Evolutionary conservation across 2,113 vertebrate species (phyloP).

Genomic region (Trachemys scripta): DNA sequence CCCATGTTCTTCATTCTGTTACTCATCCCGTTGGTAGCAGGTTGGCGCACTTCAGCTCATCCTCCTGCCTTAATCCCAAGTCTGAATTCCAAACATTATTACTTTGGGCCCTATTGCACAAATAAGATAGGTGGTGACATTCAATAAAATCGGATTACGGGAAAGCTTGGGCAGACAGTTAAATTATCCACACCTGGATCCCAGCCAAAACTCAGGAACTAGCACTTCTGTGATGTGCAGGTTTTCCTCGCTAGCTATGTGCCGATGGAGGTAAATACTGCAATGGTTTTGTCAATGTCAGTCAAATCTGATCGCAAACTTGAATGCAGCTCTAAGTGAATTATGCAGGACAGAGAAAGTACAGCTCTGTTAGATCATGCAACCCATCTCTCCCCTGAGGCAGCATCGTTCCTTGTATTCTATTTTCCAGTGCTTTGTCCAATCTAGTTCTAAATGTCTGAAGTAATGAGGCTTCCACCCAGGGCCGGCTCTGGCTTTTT

Average conservation of each 20-base stretch:
- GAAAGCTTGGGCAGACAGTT: background rate
- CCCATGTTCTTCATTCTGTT: background rate
- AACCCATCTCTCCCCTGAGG: background rate
- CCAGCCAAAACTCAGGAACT: background rate
- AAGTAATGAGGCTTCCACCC: background rate
- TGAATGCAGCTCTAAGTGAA: background rate
- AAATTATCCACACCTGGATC: constrained; percentile 41
- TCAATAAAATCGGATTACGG: constrained; percentile 38
- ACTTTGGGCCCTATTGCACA: background rate
- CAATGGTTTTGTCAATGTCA: background rate
- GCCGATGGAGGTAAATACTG: constrained; percentile 23
- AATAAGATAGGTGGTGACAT: constrained; percentile 40
- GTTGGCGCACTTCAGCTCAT: accelerated
- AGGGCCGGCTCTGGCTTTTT: too few relatives aligned
- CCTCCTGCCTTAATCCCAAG: background rate
- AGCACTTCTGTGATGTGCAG: background rate
- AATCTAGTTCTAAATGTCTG: background rate
- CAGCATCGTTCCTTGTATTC: background rate
- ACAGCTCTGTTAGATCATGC: background rate
- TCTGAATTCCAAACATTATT: constrained; percentile 46
- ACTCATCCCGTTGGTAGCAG: background rate
- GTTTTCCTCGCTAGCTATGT: background rate
- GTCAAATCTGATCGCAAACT: background rate
- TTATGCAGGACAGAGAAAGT: background rate
- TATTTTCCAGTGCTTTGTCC: background rate